Evolutionary conservation across 2,888 invertebrate species (phyloP).

Genomic region (Zaprionus bogoriensis): DNA sequence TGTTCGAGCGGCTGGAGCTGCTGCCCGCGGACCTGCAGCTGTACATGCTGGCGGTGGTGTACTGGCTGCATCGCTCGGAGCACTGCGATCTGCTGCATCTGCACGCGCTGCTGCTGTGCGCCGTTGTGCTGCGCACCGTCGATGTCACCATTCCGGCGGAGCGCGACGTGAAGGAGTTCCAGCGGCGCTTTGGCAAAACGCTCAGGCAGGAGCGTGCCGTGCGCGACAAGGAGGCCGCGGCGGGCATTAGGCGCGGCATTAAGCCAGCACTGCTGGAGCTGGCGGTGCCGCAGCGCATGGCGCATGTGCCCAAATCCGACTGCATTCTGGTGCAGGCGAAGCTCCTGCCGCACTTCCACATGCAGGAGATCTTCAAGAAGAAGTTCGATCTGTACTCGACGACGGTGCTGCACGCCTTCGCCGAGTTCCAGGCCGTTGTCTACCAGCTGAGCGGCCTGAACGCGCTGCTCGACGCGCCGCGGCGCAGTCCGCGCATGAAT

Average conservation of each 20-base stretch:
- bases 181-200: conserved; percentile 77
- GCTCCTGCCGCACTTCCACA: conserved; percentile 80
- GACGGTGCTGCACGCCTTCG: conserved; percentile 79
- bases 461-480: conserved; percentile 86
- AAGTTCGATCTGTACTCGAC: conserved; percentile 80
- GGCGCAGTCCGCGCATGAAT: conserved; percentile 85
- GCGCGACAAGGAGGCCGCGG: conserved; percentile 67
- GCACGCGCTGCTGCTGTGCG: conserved; percentile 77
- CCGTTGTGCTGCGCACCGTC: conserved; percentile 76
- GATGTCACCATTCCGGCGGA: conserved; percentile 81
- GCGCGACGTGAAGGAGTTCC: conserved; percentile 73
- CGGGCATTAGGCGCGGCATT: conserved; percentile 54
- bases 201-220: conserved; percentile 71
- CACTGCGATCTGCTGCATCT: conserved; percentile 77
- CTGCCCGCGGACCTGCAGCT: conserved; percentile 76
- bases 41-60: conserved; percentile 80
- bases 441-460: conserved; percentile 84
- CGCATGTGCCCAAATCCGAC: conserved; percentile 77
- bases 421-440: conserved; percentile 82
- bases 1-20: conserved; percentile 68
- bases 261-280: conserved; percentile 59
- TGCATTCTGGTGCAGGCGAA: conserved; percentile 79
- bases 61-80: conserved; percentile 79
- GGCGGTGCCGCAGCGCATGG: conserved; percentile 67
- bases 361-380: conserved; percentile 81